Conservation (phyloP, 30 jellyfish, hydroid and myxozoan genomes). For the Aurelia sp. region DNA sequence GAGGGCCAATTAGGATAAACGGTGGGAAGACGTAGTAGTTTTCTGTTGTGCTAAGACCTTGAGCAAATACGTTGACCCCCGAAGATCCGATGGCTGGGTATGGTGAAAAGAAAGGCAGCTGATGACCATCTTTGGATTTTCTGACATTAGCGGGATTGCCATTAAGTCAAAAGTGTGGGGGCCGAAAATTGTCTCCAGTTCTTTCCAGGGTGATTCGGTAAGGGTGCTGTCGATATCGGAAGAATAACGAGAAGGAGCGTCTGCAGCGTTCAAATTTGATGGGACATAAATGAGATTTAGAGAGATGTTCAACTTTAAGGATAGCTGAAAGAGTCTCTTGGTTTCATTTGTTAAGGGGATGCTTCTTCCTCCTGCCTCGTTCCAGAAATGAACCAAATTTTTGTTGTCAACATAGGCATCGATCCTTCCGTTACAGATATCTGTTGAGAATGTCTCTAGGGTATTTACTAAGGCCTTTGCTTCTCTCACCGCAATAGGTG, state of each 20-base stretch:
- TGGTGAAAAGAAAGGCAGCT: constrained; percentile 2
- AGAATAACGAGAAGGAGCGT: background rate
- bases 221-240: constrained; percentile 6
- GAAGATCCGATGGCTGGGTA: background rate
- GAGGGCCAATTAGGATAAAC: background rate
- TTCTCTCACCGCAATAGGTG: too few relatives aligned
- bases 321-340: background rate
- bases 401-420: background rate
- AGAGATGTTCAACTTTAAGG: constrained; percentile 4
- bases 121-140: background rate
- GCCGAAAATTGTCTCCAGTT: background rate
- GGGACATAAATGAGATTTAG: background rate
- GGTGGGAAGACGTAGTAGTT: constrained; percentile 4
- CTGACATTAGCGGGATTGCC: background rate
- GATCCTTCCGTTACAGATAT: background rate
- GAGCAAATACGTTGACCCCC: constrained; percentile 8
- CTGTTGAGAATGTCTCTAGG: constrained; percentile 1
- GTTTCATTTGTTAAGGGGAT: background rate
- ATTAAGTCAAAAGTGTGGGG: background rate
- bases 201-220: background rate
- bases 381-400: constrained; percentile 1
- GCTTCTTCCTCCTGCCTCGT: background rate
- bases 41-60: background rate
- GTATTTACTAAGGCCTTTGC: background rate
- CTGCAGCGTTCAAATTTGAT: background rate